A percentile compares a stretch with the other conserved stretches of the same genome.
phyloP scores from a whole-genome alignment of 2,888 invertebrate species.

The Coelogynopora nodosa region DNA sequence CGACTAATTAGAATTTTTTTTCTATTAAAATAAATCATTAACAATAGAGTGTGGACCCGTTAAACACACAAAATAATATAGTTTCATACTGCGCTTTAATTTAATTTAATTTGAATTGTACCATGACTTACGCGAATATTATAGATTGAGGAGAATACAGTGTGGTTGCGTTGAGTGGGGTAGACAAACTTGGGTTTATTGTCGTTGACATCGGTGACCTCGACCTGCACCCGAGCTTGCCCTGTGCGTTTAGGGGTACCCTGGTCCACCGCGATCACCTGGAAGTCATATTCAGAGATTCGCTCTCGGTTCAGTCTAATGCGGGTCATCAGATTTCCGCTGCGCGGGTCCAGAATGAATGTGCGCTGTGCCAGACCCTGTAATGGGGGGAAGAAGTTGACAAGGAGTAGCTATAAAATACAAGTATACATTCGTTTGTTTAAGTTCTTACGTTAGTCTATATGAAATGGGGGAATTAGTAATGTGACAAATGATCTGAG shows the following conservation, averaged over 20 bases:
- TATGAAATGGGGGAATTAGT: too few species aligned
- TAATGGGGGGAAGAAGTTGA: conserved; percentile 1
- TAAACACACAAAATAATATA: too few species aligned
- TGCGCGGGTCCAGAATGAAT: conserved; percentile 21
- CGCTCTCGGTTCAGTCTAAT: conserved; percentile 35
- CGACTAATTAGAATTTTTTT: background rate
- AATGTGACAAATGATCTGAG: too few species aligned
- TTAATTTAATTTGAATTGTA: background rate
- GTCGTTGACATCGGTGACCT: conserved; percentile 39
- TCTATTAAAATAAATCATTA: too few species aligned
- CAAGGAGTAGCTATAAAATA: background rate
- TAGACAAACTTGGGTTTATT: conserved; percentile 43
- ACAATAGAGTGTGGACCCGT: too few species aligned
- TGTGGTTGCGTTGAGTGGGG: conserved; percentile 39
- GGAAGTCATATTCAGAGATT: conserved; percentile 32
- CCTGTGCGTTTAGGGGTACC: conserved; percentile 16
- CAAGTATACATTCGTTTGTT: background rate
- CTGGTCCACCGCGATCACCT: conserved; percentile 39
- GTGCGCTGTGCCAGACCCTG: conserved; percentile 34
- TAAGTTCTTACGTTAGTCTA: too few species aligned
- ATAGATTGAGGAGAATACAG: conserved; percentile 31
- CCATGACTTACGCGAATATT: background rate
- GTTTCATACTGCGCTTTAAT: background rate
- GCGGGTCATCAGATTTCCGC: conserved; percentile 24
- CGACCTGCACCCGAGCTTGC: background rate